phyloP scores from a whole-genome alignment of 1,140 invertebrate genomes.

The Acromyrmex charruanus region DNA sequence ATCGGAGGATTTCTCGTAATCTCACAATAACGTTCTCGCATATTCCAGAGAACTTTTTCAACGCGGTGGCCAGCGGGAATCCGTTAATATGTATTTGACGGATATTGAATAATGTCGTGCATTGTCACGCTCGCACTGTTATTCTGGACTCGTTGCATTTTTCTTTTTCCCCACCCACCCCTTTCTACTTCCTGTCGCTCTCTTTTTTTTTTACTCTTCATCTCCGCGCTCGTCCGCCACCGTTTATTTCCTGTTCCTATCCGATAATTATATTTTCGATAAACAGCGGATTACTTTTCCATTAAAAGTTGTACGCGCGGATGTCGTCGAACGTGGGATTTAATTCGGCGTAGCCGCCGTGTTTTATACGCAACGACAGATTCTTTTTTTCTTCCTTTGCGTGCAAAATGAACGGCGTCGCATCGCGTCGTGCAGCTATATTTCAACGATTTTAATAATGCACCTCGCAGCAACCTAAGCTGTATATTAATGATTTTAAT shows the following conservation, averaged over 20 bases:
- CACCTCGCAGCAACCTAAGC: slow-evolving; percentile 46
- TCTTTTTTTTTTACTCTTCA: background rate
- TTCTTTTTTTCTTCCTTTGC: slow-evolving; percentile 8
- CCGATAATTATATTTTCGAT: slow-evolving; percentile 63
- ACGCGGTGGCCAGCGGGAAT: slow-evolving; percentile 42
- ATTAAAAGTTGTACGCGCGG: slow-evolving; percentile 58
- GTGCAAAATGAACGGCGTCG: slow-evolving; percentile 18
- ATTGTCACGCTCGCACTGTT: slow-evolving; percentile 51
- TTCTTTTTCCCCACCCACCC: background rate
- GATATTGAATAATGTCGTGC: slow-evolving; percentile 60
- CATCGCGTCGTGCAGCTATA: slow-evolving; percentile 13
- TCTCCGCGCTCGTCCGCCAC: slow-evolving; percentile 9
- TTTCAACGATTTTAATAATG: slow-evolving; percentile 62
- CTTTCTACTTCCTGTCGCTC: background rate
- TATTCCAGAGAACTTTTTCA: slow-evolving; percentile 47
- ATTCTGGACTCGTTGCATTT: slow-evolving; percentile 22
- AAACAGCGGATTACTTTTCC: slow-evolving; percentile 63
- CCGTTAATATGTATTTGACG: slow-evolving; percentile 60
- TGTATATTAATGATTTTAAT: slow-evolving; percentile 62
- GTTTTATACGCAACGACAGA: slow-evolving; percentile 32
- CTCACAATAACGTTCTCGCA: slow-evolving; percentile 37
- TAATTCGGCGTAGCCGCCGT: slow-evolving; percentile 44
- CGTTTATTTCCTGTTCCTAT: slow-evolving; percentile 51
- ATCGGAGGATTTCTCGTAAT: slow-evolving; percentile 26
- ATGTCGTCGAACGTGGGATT: slow-evolving; percentile 51